Evolutionary conservation across 1,140 invertebrate species (phyloP), one percentile per base, ranked within the genome.

Genomic region (Drosophila arawakana): DNA sequence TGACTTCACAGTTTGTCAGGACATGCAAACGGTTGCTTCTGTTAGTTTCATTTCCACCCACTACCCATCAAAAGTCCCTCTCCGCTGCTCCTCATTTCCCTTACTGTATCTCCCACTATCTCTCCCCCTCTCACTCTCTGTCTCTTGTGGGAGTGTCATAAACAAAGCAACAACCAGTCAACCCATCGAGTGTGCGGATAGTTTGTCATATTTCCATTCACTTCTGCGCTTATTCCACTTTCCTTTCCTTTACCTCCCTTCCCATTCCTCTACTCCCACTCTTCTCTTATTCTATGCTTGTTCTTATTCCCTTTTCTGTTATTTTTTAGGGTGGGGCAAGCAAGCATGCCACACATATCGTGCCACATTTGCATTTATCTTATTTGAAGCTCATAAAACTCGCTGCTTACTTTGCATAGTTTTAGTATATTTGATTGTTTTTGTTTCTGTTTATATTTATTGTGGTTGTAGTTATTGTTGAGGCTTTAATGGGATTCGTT

Each of bases 1-100:
- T 91, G 89, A 91, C 89, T 91, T 91, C 75, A 91, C 89, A 85
- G 80, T 85, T 90, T 88, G 83, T 79, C 83, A 93, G 94, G 67
- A 76, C 70, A 65, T 69, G 62, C 57, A 61, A 79, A 63, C 58
- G 68, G 68, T 50, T 73, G 61, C 62, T 61, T 63, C 49, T 8
- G 67, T 54, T 69, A 62, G 57, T 60, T 60, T 34, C 13, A 1
- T 18, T 47, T 43, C 21, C 44, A 68, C 44, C 34, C 47, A 50
- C 21, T 3, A 46, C 7, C 43, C 21, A 30, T 30, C 49, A 30
- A 21, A 21, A 21, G 18, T 21, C 18, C 18, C 18, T 21, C 18
- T 21, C 0, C 18, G 18, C 2, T 21, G 18, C 18, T 21, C 18
- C 18, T 21, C 18, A 21, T 2, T 21, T 21, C 18, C 18, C 7